phyloP scores from a whole-genome alignment of 2,797 vertebrate species.

The Mareca strepera region DNA sequence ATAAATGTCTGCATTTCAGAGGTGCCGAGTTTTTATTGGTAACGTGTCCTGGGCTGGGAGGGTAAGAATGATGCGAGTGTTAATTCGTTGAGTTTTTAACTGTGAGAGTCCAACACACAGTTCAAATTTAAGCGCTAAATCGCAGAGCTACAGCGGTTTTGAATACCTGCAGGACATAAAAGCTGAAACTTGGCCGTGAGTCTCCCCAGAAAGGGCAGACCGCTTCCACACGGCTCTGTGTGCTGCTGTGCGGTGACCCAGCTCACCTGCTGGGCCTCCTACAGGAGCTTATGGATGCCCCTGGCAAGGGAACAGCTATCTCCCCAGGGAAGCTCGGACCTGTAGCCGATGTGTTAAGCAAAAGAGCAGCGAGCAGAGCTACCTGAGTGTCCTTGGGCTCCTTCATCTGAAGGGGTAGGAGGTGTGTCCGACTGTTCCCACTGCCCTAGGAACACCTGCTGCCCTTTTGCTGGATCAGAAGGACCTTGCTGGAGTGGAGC shows the following conservation, averaged over 20 bases:
- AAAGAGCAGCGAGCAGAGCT: conserved; percentile 28
- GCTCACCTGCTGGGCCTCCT: conserved; percentile 29
- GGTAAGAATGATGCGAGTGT: not conserved
- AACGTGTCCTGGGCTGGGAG: not conserved
- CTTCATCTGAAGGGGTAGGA: not conserved
- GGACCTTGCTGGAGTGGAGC: not conserved
- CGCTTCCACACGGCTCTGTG: not conserved
- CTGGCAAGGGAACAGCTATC: conserved; percentile 21
- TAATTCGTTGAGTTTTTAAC: not conserved
- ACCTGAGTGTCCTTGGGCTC: not conserved
- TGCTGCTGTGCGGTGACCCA: not conserved
- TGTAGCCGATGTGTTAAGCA: conserved; percentile 5
- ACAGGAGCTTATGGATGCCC: conserved; percentile 28
- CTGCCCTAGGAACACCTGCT: not conserved
- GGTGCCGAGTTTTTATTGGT: not conserved
- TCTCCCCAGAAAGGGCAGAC: not conserved
- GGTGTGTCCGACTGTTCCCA: rapidly evolving
- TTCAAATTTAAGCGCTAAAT: not conserved
- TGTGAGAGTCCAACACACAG: rapidly evolving
- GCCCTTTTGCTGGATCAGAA: not conserved
- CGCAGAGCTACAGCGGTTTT: not conserved
- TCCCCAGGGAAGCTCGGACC: not conserved
- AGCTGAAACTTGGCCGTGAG: not conserved
- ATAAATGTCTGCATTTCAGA: not conserved
- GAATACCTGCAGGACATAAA: not conserved